phyloP scores from a whole-genome alignment of 1,140 invertebrate genomes.

The Drosophila setifemur region DNA sequence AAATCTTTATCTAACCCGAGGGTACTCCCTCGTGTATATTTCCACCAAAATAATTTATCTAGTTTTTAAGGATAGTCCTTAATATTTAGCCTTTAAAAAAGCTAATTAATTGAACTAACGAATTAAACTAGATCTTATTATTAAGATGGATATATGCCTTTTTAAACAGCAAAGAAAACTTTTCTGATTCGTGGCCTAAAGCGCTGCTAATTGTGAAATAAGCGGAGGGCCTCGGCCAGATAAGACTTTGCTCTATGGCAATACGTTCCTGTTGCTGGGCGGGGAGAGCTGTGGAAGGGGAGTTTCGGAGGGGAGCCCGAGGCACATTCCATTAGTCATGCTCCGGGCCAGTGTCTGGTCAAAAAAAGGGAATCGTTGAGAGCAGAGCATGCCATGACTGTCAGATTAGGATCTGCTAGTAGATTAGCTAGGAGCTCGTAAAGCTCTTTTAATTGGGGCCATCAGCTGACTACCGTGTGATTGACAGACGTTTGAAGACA shows the following conservation, averaged over 20 bases:
- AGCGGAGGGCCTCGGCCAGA: conserved; percentile 1
- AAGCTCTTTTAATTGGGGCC: conserved; percentile 17
- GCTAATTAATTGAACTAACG: background rate
- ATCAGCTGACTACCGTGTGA: conserved; percentile 43
- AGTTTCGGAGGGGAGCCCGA: background rate
- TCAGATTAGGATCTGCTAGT: conserved; percentile 17
- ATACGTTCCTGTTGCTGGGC: conserved; percentile 17
- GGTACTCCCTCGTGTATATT: too few species aligned
- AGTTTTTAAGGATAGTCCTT: too few species aligned
- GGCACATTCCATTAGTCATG: conserved; percentile 25
- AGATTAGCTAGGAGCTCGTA: conserved; percentile 20
- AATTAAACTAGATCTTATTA: background rate
- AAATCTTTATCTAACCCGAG: too few species aligned
- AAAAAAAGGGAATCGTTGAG: conserved; percentile 13
- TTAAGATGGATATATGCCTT: background rate
- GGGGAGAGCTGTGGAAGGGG: background rate
- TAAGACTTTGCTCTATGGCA: conserved; percentile 19
- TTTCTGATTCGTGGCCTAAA: background rate
- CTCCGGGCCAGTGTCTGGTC: conserved; percentile 11
- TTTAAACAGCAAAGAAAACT: background rate
- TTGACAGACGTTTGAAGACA: conserved; percentile 27
- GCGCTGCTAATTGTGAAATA: conserved; percentile 34
- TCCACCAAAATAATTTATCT: too few species aligned
- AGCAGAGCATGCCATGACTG: conserved; percentile 13
- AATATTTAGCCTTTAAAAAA: too few species aligned